These are phyloP conservation scores for Octomys mimax DNA, from an alignment of 2,797 vertebrate genomes.

Conservation along the genomic window DNA sequence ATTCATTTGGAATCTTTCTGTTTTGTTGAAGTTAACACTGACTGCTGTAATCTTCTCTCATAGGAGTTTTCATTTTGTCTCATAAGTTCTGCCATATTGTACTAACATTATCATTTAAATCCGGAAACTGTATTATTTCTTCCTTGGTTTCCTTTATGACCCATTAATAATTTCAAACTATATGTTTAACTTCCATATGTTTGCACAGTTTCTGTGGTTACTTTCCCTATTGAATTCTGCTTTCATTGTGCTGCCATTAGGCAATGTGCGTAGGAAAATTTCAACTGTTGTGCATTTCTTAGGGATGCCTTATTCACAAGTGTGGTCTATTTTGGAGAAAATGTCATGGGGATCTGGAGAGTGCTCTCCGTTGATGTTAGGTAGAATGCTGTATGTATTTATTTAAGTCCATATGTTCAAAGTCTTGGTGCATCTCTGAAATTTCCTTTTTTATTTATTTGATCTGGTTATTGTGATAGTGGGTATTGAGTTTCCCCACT, in stretches of 20 bases:
- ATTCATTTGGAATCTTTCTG: background rate
- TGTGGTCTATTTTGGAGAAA: background rate
- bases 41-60: background rate
- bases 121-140: background rate
- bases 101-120: background rate
- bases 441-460: background rate
- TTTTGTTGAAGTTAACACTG: background rate
- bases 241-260: background rate
- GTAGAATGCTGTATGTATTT: background rate
- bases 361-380: background rate
- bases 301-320: background rate
- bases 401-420: background rate
- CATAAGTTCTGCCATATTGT: background rate
- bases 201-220: background rate
- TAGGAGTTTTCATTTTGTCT: background rate
- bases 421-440: background rate
- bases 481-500: background rate
- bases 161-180: background rate
- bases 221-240: background rate
- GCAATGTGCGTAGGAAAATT: background rate
- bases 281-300: background rate
- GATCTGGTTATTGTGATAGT: background rate
- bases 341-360: background rate
- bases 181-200: background rate
- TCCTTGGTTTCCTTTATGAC: background rate